Evolutionary conservation across 2,113 vertebrate genomes (phyloP), one percentile per base, ranked within the genome.

Genomic region (Gavialis gangeticus): DNA sequence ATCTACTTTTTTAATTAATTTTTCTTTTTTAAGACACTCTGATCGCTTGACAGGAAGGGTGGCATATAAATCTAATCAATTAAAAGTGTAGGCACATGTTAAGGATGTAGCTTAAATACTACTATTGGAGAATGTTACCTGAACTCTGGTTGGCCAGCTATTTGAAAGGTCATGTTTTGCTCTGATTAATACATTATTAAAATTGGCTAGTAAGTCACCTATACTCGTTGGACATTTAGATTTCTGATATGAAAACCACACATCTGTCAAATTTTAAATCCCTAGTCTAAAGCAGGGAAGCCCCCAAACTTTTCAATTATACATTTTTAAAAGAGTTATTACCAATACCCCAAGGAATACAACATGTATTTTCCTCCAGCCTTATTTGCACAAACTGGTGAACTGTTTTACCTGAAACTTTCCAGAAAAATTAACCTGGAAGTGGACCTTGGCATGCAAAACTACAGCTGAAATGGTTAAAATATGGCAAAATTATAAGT

Each of bases 181-280:
- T 66, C 78, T 84, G 83, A 75, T 82, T 34, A 34, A 71, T 71
- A 37, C 34, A 5, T 71, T 37, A 37, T 1, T 86, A 57, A 57
- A 79, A 85, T 54, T 82, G 88, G 83, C 34, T 19, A 64, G 60
- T 86, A 90, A 18, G n/a, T 69, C n/a, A 21, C 21, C 34, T 62
- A 19, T 69, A 34, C n/a, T 69, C n/a, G 30, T 34, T 9, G 12
- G 66, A 69, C 21, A 66, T 37, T 6, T 88, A 85, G 66, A 91
- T 77, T 80, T 58, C 85, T 89, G 80, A 82, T 83, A 94, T 78
- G 2, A 2, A 69, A 27, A 83, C 75, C 87, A 86, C 69, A 87
- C 37, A 37, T 37, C n/a, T 69, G n/a, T 69, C 30, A 34, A 69
- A 69, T 69, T 19, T 30, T 11, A 69, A 11, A 30, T 34, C 34